Conservation (phyloP, 2,888 invertebrate genomes). For the Campopleginae sp. region DNA sequence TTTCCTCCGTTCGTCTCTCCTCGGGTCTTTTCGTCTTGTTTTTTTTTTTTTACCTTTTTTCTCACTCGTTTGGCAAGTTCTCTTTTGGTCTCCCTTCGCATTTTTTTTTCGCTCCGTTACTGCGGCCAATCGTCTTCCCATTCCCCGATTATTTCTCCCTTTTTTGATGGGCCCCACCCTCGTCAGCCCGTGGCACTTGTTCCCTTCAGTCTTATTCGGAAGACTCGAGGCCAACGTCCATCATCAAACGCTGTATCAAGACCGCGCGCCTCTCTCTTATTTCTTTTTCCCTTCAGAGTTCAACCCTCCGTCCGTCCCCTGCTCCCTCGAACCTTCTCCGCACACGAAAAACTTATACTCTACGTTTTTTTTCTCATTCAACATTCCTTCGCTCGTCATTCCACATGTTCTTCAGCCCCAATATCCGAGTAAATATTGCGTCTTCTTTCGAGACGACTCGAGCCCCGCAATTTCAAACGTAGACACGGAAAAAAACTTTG, state of each 20-base stretch:
- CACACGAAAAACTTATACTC: slow-evolving; percentile 5
- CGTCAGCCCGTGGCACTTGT: slow-evolving; percentile 66
- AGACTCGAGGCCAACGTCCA: slow-evolving; percentile 78
- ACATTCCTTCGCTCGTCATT: slow-evolving; percentile 59
- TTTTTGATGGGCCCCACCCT: slow-evolving; percentile 60
- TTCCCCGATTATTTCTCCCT: slow-evolving; percentile 43
- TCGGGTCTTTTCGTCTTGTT: slow-evolving; percentile 48
- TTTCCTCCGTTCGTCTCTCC: slow-evolving; percentile 63
- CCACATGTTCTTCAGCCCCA: slow-evolving; percentile 36
- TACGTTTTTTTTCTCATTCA: slow-evolving; percentile 37
- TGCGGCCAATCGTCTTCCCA: slow-evolving; percentile 63
- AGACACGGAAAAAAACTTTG: slow-evolving; percentile 44
- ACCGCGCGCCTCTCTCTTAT: slow-evolving; percentile 71
- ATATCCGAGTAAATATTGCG: slow-evolving; percentile 59
- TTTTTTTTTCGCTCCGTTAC: slow-evolving; percentile 60
- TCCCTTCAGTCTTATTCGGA: slow-evolving; percentile 79
- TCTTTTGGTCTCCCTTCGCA: slow-evolving; percentile 42
- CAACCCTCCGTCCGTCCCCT: slow-evolving; percentile 42
- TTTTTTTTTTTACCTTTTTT: slow-evolving; percentile 70
- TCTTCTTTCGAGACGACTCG: slow-evolving; percentile 20
- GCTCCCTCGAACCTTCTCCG: neutral
- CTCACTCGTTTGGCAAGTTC: slow-evolving; percentile 69
- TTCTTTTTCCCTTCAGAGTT: slow-evolving; percentile 63
- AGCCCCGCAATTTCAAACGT: slow-evolving; percentile 14
- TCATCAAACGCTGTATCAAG: slow-evolving; percentile 76